Base-by-base conservation (phyloP, 1,140 invertebrate species). In the Saxidomus purpurata region DNA sequence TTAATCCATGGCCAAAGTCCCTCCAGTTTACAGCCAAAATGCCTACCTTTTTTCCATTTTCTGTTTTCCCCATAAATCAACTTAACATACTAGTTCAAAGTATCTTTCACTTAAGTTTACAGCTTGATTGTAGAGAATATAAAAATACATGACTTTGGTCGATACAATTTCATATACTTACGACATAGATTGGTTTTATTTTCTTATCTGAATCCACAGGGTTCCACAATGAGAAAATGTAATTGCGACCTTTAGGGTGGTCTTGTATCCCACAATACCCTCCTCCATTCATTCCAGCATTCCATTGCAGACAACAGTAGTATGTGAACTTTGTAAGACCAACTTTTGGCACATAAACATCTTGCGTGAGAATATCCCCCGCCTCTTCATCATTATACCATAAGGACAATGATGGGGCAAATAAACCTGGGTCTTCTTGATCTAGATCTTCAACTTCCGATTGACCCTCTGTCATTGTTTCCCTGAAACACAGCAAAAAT, bases 201-300 rank as follows among this genome's bases (percentile, higher is more conserved):
- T 81, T 69, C 47, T 86, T 79, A 11, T 88, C 87, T 19, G 55
- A 34, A 0, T 69, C 49, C 6, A 76, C n/a, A 8, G 92, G 90
- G 49, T 92, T 89, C 92, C 92, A 92, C 11, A 92, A 2, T 9
- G 92, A 91, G 71, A 92, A 92, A 22, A 92, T 92, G 67, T 89
- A 92, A 49, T 87, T 87, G 34, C 77, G 69, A 4, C 92, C 92
- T 17, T 87, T 67, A 0, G 90, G 90, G 49, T 92, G 92, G 31
- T 92, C 92, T 82, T 92, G 92, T 63, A 92, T 89, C 17, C 92
- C 92, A 43, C 92, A 92, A 81, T 92, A 92, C 22, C 92, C 92
- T 34, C 90, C 90, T 17, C 92, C 92, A 47, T 91, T 86, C 83
- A 86, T 74, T 19, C 90, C 89, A 34, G 47, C 59, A 83, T 92